These are phyloP conservation scores for Caenorhabditis parvicauda DNA, from an alignment of 2,888 invertebrate species.

Conservation along the genomic window DNA sequence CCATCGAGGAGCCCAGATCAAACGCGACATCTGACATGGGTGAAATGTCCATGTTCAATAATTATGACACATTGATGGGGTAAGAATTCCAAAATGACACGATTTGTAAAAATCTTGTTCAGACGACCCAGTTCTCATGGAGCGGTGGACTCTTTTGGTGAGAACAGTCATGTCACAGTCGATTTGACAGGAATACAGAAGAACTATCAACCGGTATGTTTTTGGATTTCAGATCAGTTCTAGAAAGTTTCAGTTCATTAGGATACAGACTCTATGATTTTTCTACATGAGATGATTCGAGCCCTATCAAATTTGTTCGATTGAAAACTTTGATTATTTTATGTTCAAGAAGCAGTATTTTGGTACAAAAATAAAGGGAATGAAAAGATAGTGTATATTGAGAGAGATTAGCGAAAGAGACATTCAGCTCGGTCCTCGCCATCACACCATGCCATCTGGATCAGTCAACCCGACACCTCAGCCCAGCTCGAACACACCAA, in stretches of 20 bases:
- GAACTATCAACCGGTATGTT: slow-evolving; percentile 34
- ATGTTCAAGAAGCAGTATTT: no score
- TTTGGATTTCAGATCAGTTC: not conserved
- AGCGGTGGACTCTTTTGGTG: slow-evolving; percentile 17
- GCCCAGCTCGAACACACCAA: slow-evolving; percentile 19
- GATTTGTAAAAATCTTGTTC: no score
- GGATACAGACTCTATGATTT: not conserved
- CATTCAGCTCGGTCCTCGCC: no score
- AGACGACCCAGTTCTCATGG: slow-evolving; percentile 12
- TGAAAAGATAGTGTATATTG: not conserved
- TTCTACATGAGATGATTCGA: no score
- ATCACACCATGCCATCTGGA: slow-evolving; percentile 23
- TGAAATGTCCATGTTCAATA: no score
- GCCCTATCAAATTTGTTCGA: no score
- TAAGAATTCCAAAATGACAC: no score
- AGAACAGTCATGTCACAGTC: slow-evolving; percentile 3
- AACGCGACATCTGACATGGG: no score
- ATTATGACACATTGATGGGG: no score
- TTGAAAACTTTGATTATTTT: no score
- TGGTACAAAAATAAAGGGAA: not conserved
- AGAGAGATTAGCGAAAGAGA: not conserved
- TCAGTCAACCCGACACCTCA: no score
- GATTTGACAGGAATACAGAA: slow-evolving; percentile 22
- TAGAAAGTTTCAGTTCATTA: not conserved
- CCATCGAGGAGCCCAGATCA: no score